Conservation (phyloP, 2,888 invertebrate species). For the Drosophila emarginata region DNA sequence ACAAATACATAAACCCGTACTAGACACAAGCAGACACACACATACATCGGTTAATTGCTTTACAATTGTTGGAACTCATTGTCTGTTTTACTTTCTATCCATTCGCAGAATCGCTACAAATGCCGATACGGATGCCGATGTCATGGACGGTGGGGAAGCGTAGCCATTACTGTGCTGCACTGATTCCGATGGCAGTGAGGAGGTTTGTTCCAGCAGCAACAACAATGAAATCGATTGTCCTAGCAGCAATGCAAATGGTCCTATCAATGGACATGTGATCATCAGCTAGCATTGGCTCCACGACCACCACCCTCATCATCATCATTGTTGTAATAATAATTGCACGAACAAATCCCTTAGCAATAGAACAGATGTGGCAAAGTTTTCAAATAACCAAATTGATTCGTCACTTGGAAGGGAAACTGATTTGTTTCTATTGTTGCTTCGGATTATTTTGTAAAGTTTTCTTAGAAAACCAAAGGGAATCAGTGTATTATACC, state of each 20-base stretch:
- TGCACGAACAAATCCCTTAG: conserved; percentile 32
- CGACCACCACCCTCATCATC: background rate
- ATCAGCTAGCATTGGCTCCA: conserved; percentile 67
- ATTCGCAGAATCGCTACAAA: conserved; percentile 77
- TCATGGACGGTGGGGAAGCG: conserved; percentile 78
- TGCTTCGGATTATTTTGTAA: conserved; percentile 43
- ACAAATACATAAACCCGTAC: too few species aligned
- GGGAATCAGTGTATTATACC: conserved; percentile 68
- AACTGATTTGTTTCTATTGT: conserved; percentile 36
- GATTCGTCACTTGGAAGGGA: background rate
- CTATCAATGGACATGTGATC: conserved; percentile 47
- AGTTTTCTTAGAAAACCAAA: conserved; percentile 38
- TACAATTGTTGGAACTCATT: conserved; percentile 24
- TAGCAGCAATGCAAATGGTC: conserved; percentile 58
- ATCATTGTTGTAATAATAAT: conserved; percentile 25
- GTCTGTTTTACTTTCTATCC: conserved; percentile 16
- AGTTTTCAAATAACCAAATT: background rate
- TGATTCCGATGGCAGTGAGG: conserved; percentile 81
- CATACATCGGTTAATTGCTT: conserved; percentile 18
- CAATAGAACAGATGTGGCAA: conserved; percentile 36
- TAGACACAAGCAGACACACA: conserved; percentile 1
- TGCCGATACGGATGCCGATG: conserved; percentile 67
- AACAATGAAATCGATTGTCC: conserved; percentile 60
- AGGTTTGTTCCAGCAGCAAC: conserved; percentile 67
- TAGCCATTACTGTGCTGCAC: conserved; percentile 82